Base-by-base conservation (phyloP, 2,113 vertebrate species). In the Phyllopteryx taeniolatus region DNA sequence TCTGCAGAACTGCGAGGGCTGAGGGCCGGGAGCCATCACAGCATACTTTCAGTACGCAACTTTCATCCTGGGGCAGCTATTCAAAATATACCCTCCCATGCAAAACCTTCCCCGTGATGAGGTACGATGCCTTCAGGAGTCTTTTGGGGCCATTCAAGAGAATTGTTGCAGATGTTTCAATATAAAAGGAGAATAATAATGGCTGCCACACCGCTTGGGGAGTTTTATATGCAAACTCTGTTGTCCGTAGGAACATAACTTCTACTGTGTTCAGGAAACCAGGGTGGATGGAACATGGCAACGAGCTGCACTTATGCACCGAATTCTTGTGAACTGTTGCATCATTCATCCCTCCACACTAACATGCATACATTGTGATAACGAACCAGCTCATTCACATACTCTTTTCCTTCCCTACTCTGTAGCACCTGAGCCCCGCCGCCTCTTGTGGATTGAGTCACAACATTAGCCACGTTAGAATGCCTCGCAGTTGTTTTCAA, bases 1-100 rank as follows among this genome's bases (percentile, higher is more conserved):
- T 83, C 56, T 82, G 67, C 61, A 76, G 71, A 61, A 84, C 83
- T 73, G 77, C 27, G 47, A 70, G 62, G 72, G 67, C 71, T 71
- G 42, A 78, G 74, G 82, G 75, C 80, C 78, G 75, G 69, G 44
- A 68, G n/a, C 71, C 78, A 75, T 8, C 49, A 65, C 66, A 73
- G 22, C 66, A 4, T 57, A 39, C 51, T 72, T 79, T 67, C 65
- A 39, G 35, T 39, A 39, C 35, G 35, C 35, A 73, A 73, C 81
- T 31, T 56, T 66, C 60, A 56, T 84, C 57, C 64, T 15, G 11
- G 13, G 76, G 73, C 61, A 62, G 72, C 72, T 80, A 77, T 79
- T 81, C 27, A 74, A 79, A 86, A 77, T 68, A 70, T 61, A 71
- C 17, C n/a, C 42, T 7, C 43, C n/a, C 10, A 27, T 77, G 76